Conservation (phyloP, 1,140 invertebrate genomes). For the Habropoda laboriosa region DNA sequence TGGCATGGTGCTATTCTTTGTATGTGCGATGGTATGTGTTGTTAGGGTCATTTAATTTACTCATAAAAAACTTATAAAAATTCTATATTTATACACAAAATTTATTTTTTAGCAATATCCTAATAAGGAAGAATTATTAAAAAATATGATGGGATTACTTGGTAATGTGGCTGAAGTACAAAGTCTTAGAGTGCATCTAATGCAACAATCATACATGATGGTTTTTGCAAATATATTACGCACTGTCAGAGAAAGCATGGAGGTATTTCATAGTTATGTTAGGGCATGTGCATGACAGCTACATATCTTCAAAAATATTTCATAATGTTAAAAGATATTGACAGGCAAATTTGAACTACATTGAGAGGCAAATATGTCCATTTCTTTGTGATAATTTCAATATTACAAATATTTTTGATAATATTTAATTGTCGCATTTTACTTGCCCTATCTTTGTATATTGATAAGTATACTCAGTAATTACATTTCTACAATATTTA, state of each 20-base stretch:
- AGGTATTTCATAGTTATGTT: conserved; percentile 84
- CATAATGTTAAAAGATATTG: no score
- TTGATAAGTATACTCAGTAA: conserved; percentile 21
- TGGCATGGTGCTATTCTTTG: conserved; percentile 94
- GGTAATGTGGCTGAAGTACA: conserved; percentile 98
- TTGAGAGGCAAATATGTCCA: no score
- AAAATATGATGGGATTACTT: conserved; percentile 98
- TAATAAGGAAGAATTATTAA: conserved; percentile 92
- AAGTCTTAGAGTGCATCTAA: conserved; percentile 90
- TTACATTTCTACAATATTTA: neutral
- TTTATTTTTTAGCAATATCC: conserved; percentile 87
- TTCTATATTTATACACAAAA: conserved; percentile 21
- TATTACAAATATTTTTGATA: no score
- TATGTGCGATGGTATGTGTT: conserved; percentile 88
- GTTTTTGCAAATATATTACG: conserved; percentile 94
- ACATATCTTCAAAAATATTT: no score
- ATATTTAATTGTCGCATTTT: no score
- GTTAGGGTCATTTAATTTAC: conserved; percentile 2
- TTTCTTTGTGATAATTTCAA: no score
- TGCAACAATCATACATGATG: conserved; percentile 91
- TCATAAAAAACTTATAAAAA: neutral
- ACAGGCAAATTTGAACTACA: no score
- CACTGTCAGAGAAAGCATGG: conserved; percentile 95
- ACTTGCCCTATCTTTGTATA: no score
- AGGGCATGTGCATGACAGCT: no score